These are phyloP conservation scores for Clavelina lepadiformis DNA, from an alignment of 23 tunicate genomes.

Conservation along the genomic window DNA sequence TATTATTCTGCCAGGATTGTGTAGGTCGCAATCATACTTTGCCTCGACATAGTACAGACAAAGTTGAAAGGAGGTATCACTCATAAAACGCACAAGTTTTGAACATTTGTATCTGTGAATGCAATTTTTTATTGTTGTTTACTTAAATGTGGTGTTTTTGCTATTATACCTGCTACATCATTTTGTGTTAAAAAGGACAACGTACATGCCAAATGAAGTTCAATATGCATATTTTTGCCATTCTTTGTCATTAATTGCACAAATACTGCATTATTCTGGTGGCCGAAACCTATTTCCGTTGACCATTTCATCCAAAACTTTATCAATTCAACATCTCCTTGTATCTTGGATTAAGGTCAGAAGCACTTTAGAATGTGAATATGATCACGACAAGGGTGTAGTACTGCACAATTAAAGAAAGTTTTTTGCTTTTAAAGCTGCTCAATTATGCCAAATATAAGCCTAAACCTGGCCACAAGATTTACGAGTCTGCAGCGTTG, in stretches of 20 bases:
- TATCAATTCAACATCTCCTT: slow-evolving; percentile 49
- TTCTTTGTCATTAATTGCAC: slow-evolving; percentile 51
- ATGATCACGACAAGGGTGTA: no score
- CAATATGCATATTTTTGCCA: slow-evolving; percentile 55
- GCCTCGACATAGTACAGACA: neutral
- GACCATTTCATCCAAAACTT: slow-evolving; percentile 1
- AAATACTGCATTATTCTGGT: slow-evolving; percentile 62
- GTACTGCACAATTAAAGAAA: neutral
- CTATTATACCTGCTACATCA: neutral
- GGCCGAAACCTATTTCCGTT: slow-evolving; percentile 67
- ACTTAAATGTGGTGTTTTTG: neutral
- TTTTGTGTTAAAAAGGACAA: slow-evolving; percentile 1
- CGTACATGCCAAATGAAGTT: slow-evolving; percentile 46
- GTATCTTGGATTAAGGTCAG: slow-evolving; percentile 70
- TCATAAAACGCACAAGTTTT: neutral
- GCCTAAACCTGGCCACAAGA: slow-evolving; percentile 62
- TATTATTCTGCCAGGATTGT: slow-evolving; percentile 38
- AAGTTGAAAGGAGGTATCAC: slow-evolving; percentile 20
- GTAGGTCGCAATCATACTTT: neutral
- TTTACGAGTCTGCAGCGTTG: slow-evolving; percentile 47
- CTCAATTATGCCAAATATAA: slow-evolving; percentile 36
- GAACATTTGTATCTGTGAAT: neutral
- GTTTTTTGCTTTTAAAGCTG: neutral
- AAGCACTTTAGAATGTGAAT: no score
- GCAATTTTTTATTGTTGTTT: neutral